phyloP scores from a whole-genome alignment of 1,140 invertebrate genomes.

The Pseudomyrmex concolor region DNA sequence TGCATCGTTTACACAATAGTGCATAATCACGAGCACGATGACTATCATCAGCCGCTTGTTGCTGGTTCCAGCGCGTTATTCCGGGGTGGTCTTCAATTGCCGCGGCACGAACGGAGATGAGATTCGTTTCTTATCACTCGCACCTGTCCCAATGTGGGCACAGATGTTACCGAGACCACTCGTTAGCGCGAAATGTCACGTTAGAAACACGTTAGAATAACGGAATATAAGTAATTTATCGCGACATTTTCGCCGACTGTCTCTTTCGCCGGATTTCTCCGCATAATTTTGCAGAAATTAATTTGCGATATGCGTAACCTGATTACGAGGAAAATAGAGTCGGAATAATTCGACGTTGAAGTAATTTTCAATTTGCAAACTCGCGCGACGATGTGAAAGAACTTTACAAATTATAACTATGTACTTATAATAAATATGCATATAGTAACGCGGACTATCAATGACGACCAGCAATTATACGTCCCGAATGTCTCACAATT shows the following conservation, averaged over 20 bases:
- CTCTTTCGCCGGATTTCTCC: slow-evolving; percentile 28
- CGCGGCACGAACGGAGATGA: slow-evolving; percentile 32
- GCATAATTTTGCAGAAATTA: slow-evolving; percentile 44
- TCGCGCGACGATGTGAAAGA: not conserved
- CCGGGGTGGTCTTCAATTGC: slow-evolving; percentile 55
- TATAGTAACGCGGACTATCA: not conserved
- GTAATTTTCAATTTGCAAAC: slow-evolving; percentile 38
- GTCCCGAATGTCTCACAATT: slow-evolving; percentile 2
- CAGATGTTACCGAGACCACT: slow-evolving; percentile 39
- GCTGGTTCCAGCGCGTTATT: slow-evolving; percentile 48
- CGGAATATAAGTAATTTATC: slow-evolving; percentile 54
- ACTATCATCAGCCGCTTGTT: slow-evolving; percentile 49
- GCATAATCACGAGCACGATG: slow-evolving; percentile 50
- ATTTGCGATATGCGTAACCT: slow-evolving; percentile 10
- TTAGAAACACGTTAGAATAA: slow-evolving; percentile 54
- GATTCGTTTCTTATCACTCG: slow-evolving; percentile 51
- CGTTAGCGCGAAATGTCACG: slow-evolving; percentile 48
- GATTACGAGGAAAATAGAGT: slow-evolving; percentile 21
- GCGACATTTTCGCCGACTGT: slow-evolving; percentile 32
- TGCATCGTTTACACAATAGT: slow-evolving; percentile 56
- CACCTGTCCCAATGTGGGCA: slow-evolving; percentile 33
- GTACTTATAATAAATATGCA: not conserved
- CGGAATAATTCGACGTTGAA: slow-evolving; percentile 14
- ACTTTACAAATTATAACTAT: not conserved
- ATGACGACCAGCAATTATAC: slow-evolving; percentile 18